Evolutionary conservation across 2,113 vertebrate species (phyloP).

Genomic region (rat (Rattus norvegicus)): DNA sequence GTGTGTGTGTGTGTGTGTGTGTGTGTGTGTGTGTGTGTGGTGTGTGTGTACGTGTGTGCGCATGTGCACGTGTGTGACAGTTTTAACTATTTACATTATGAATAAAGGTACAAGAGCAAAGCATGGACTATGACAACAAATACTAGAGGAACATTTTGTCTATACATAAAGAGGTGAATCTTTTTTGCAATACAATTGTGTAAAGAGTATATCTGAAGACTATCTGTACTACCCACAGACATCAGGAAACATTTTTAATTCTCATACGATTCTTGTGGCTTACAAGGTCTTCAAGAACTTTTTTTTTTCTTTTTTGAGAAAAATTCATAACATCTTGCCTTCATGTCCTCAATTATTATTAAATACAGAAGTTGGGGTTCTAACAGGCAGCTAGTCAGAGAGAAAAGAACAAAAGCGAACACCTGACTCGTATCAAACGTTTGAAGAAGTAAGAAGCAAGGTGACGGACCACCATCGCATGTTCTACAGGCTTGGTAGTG

Average conservation of each 20-base stretch:
- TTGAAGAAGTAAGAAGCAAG: not conserved
- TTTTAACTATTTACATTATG: not conserved
- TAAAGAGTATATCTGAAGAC: not conserved
- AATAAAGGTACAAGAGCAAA: slow-evolving; percentile 9
- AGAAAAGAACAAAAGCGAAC: not conserved
- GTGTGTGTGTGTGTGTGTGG: too few relatives aligned
- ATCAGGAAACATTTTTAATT: not conserved
- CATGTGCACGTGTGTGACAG: not conserved
- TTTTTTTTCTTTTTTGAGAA: slow-evolving; percentile 20
- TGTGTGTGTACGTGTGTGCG: too few relatives aligned
- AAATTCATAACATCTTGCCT: not conserved
- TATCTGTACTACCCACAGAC: slow-evolving; percentile 6
- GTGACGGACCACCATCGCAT: not conserved
- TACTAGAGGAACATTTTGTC: not conserved
- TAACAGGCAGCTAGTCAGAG: slow-evolving; percentile 1
- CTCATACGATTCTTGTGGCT: not conserved
- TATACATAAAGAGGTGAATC: slow-evolving; percentile 7
- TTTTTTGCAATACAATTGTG: not conserved
- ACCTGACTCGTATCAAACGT: not conserved
- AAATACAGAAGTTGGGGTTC: not conserved
- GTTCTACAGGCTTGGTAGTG: not conserved
- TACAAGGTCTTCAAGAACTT: not conserved
- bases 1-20: too few relatives aligned
- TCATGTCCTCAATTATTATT: not conserved
- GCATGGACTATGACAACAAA: slow-evolving; percentile 27